These are phyloP conservation scores for Chinchilla lanigera DNA, from an alignment of 2,113 vertebrate species.

Conservation along the genomic window DNA sequence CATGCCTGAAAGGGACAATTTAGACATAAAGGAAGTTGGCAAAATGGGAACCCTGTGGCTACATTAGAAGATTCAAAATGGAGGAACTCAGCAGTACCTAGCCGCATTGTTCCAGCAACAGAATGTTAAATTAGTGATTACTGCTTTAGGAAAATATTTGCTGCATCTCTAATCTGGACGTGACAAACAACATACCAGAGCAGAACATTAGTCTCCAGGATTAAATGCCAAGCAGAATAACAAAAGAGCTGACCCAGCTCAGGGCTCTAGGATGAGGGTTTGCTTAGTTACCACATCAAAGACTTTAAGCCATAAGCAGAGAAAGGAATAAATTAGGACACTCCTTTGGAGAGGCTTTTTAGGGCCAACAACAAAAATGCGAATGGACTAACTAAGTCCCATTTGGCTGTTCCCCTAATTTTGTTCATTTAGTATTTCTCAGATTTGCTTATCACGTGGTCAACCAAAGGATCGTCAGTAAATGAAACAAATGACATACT, in stretches of 20 bases:
- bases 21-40: not conserved
- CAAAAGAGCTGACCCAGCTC: conserved; percentile 45
- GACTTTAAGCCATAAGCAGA: conserved; percentile 23
- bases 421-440: conserved; percentile 47
- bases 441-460: not conserved
- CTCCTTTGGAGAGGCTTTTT: conserved; percentile 3
- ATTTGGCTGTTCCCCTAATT: conserved; percentile 10
- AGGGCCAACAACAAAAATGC: not conserved
- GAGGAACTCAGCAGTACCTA: not conserved
- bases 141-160: conserved; percentile 77
- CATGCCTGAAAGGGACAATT: conserved; percentile 32
- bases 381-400: not conserved
- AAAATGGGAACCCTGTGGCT: not conserved
- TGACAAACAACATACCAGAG: conserved; percentile 68
- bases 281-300: conserved; percentile 51
- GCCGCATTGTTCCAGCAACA: not conserved
- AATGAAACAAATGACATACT: conserved; percentile 34
- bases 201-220: conserved; percentile 51
- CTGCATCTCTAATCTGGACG: conserved; percentile 69
- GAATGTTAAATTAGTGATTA: conserved; percentile 67
- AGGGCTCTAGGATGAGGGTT: not conserved
- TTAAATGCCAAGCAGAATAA: conserved; percentile 59
- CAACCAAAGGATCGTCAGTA: conserved; percentile 36
- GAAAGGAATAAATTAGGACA: conserved; percentile 7
- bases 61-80: not conserved